phyloP scores from a whole-genome alignment of 2,113 vertebrate genomes.

The Prunella fulvescens region DNA sequence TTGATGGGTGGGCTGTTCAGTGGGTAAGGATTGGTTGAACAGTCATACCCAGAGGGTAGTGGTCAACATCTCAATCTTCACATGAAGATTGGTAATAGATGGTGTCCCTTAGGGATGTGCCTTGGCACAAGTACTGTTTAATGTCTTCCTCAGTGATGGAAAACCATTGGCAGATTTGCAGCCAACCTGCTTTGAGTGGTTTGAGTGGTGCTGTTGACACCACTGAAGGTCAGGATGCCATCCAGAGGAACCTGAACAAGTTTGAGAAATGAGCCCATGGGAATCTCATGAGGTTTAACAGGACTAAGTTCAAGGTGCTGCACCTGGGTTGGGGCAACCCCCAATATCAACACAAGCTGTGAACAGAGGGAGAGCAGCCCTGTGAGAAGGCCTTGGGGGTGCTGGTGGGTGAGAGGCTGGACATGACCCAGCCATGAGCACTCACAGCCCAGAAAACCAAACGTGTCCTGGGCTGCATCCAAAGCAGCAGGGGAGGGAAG shows the following conservation, averaged over 20 bases:
- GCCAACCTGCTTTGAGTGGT: not conserved
- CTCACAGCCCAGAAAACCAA: not conserved
- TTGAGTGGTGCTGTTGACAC: not conserved
- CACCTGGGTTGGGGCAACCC: too few species aligned
- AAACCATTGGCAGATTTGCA: not conserved
- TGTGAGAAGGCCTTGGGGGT: accelerated
- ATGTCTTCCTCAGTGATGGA: not conserved
- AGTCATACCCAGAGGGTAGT: not conserved
- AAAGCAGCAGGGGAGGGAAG: not conserved
- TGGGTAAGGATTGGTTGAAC: not conserved
- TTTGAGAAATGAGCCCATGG: not conserved
- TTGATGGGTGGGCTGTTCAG: not conserved
- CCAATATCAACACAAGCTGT: not conserved
- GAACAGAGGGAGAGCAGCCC: not conserved
- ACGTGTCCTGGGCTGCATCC: not conserved
- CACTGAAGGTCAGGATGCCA: not conserved
- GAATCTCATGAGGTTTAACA: not conserved
- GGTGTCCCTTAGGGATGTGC: too few species aligned
- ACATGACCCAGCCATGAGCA: not conserved
- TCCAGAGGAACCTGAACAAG: not conserved
- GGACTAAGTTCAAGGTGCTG: not conserved
- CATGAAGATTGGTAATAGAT: not conserved
- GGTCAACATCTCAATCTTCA: not conserved
- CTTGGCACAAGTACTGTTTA: not conserved
- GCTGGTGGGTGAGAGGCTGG: not conserved